phyloP scores from a whole-genome alignment of 2,797 vertebrate species.

The Gambelia wislizenii region DNA sequence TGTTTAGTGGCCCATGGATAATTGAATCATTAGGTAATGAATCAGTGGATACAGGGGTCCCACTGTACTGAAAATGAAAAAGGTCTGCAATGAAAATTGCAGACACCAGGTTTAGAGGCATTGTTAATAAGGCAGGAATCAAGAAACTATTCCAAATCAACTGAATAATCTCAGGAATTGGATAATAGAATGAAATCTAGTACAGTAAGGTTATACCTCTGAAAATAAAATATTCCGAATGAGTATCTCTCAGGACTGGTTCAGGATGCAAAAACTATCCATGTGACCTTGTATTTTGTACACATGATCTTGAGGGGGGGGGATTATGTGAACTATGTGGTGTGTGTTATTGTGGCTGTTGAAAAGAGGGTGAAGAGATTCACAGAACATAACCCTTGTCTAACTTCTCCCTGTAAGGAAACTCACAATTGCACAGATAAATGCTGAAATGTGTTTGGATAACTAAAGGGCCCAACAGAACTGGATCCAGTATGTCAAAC shows the following conservation, averaged over 20 bases:
- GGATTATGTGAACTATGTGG: neutral
- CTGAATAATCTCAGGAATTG: conserved; percentile 33
- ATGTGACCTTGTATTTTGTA: neutral
- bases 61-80: neutral
- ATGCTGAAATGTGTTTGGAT: neutral
- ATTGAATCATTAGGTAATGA: no score
- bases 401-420: neutral
- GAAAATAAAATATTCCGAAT: neutral
- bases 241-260: neutral
- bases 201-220: neutral
- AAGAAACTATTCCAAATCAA: conserved; percentile 15
- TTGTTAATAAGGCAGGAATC: neutral
- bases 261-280: neutral
- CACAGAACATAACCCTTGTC: neutral
- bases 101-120: neutral
- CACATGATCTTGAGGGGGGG: neutral
- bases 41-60: no score
- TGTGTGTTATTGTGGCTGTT: neutral
- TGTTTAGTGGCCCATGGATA: no score
- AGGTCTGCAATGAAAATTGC: neutral
- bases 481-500: neutral
- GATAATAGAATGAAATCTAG: conserved; percentile 6
- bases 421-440: neutral
- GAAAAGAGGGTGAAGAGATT: neutral
- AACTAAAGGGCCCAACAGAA: neutral